A percentile compares a stretch with the other conserved stretches of the same genome.
Conservation (phyloP, 2,797 vertebrate species). For the Australoheros facetus region DNA sequence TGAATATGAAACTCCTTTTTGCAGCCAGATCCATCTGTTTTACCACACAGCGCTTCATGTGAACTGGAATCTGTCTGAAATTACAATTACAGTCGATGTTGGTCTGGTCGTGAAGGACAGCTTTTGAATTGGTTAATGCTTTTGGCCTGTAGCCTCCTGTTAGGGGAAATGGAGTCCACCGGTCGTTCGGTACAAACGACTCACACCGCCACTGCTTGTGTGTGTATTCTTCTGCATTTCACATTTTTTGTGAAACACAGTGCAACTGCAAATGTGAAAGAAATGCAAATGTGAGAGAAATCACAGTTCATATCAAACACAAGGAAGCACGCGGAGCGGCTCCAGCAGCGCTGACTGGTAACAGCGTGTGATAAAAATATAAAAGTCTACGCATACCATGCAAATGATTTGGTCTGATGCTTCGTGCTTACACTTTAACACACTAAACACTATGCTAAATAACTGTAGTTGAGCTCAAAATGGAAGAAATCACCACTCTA, state of each 20-base stretch:
- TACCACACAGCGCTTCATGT: conserved; percentile 43
- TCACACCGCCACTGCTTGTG: neutral
- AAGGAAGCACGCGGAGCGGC: conserved; percentile 8
- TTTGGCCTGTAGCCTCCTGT: conserved; percentile 18
- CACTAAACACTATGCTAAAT: neutral
- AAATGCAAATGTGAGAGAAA: conserved; percentile 23
- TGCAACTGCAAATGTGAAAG: conserved; percentile 16
- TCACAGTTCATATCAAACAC: conserved; percentile 11
- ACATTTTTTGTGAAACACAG: neutral
- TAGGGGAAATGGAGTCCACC: neutral
- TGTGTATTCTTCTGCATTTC: neutral
- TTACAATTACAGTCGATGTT: conserved; percentile 33
- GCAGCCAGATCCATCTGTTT: conserved; percentile 68
- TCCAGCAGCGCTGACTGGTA: neutral
- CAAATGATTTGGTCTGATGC: neutral
- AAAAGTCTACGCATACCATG: neutral
- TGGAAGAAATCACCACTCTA: neutral
- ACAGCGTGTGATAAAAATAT: neutral
- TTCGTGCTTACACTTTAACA: neutral
- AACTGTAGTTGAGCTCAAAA: neutral
- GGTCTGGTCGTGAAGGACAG: conserved; percentile 17
- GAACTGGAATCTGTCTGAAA: conserved; percentile 40
- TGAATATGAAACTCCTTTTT: conserved; percentile 63
- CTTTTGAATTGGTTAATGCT: conserved; percentile 32
- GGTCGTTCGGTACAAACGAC: conserved; percentile 29